Percentiles rank a stretch among this genome's conserved stretches.
phyloP scores from a whole-genome alignment of 1,140 invertebrate species.

The Aphelenchoides besseyi region DNA sequence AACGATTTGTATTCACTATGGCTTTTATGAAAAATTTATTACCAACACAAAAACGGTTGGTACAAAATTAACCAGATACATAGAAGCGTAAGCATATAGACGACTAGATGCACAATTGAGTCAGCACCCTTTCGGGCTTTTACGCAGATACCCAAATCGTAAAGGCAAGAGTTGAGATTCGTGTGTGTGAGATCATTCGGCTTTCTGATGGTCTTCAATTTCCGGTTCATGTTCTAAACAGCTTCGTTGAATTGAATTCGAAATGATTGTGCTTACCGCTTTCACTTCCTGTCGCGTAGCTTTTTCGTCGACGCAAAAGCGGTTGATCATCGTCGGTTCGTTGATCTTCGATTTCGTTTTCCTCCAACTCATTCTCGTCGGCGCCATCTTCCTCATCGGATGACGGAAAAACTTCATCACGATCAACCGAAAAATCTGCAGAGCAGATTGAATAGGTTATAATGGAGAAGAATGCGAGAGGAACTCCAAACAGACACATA shows the following conservation, averaged over 20 bases:
- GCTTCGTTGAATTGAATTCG: neutral
- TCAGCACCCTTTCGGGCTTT: too few species aligned
- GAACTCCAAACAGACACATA: conserved; percentile 77
- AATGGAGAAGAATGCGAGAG: conserved; percentile 79
- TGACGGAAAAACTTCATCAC: conserved; percentile 70
- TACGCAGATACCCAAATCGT: neutral
- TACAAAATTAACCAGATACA: too few species aligned
- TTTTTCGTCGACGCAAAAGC: neutral
- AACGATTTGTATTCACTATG: neutral
- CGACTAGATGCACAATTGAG: too few species aligned
- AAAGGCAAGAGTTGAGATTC: neutral
- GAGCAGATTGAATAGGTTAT: conserved; percentile 90
- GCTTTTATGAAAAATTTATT: too few species aligned
- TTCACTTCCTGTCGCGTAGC: conserved; percentile 4
- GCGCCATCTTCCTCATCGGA: conserved; percentile 67
- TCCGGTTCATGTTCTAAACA: conserved; percentile 12
- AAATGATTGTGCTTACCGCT: neutral
- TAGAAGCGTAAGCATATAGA: too few species aligned
- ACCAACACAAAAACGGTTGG: too few species aligned
- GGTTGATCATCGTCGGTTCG: neutral
- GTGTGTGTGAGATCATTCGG: conserved; percentile 11
- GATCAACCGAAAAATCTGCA: conserved; percentile 85
- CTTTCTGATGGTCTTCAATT: conserved; percentile 6
- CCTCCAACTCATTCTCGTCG: conserved; percentile 29
- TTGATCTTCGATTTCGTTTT: conserved; percentile 24